phyloP scores from a whole-genome alignment of 2,113 vertebrate genomes.

The Platysternon megacephalum region DNA sequence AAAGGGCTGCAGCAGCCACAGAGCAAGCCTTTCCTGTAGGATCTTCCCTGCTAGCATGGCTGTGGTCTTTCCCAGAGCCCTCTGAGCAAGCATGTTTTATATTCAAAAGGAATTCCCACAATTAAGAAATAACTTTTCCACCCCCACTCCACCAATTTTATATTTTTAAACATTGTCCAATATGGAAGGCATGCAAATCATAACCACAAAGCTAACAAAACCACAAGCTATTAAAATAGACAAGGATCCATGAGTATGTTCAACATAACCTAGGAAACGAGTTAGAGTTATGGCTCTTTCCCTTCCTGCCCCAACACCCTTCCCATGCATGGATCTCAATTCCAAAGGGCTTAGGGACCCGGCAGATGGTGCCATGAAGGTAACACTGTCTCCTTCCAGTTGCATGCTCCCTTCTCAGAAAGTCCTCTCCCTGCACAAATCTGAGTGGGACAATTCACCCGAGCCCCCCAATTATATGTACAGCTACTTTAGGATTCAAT shows the following conservation, averaged over 20 bases:
- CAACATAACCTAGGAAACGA: background rate
- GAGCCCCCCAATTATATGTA: background rate
- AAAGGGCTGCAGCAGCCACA: background rate
- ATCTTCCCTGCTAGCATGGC: background rate
- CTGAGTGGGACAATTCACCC: background rate
- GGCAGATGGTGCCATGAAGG: background rate
- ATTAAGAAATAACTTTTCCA: constrained; percentile 28
- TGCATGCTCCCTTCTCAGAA: background rate
- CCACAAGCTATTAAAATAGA: background rate
- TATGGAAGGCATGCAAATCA: background rate
- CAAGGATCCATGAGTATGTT: background rate
- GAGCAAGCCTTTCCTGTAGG: background rate
- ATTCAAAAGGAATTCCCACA: background rate
- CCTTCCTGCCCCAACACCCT: background rate
- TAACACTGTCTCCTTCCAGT: background rate
- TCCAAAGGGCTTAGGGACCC: background rate
- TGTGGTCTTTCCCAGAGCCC: background rate
- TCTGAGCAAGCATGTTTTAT: background rate
- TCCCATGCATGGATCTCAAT: background rate
- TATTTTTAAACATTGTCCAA: background rate
- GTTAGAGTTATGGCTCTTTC: background rate
- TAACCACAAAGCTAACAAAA: background rate
- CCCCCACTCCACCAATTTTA: background rate
- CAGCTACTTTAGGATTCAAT: background rate
- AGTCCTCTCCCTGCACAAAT: background rate